Conservation (phyloP, 2,797 vertebrate species). For the Mastacembelus armatus region DNA sequence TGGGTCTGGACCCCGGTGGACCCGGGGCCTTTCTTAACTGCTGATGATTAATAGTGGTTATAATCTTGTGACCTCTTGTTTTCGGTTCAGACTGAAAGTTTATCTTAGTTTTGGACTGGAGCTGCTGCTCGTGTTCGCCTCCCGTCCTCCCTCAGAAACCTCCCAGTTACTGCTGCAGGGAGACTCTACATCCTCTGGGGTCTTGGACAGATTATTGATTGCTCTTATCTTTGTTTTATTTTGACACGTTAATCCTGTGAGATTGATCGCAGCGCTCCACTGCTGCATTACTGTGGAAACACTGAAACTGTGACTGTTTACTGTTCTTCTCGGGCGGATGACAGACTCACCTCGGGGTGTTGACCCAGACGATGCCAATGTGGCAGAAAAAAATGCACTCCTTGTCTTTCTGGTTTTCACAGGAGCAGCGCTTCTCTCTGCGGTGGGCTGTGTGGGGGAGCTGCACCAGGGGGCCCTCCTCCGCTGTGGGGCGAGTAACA, state of each 20-base stretch:
- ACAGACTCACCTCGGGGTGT: conserved; percentile 82
- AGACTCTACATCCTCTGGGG: not conserved
- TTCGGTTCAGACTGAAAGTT: too few relatives aligned
- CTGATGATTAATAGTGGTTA: not conserved
- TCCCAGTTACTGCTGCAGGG: not conserved
- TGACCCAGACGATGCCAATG: conserved; percentile 87
- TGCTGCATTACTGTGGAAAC: not conserved
- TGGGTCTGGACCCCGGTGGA: too few relatives aligned
- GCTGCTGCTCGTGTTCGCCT: not conserved
- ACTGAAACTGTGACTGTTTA: not conserved
- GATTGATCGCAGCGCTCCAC: not conserved
- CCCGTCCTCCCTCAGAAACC: conserved; percentile 14
- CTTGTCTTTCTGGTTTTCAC: conserved; percentile 86
- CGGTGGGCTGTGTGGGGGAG: conserved; percentile 54
- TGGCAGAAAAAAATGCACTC: conserved; percentile 89
- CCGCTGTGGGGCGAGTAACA: conserved; percentile 12
- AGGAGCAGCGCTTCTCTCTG: conserved; percentile 84
- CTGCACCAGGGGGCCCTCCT: conserved; percentile 52
- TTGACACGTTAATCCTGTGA: not conserved
- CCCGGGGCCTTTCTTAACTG: too few relatives aligned
- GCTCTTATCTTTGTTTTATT: conserved; percentile 3
- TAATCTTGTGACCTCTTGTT: too few relatives aligned
- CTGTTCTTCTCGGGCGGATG: not conserved
- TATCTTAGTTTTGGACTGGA: conserved; percentile 8
- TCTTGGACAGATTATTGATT: not conserved